A percentile compares a stretch with the other conserved stretches of the same genome.
These are phyloP conservation scores for Halesus radiatus DNA, from an alignment of 1,140 invertebrate species.

Conservation along the genomic window DNA sequence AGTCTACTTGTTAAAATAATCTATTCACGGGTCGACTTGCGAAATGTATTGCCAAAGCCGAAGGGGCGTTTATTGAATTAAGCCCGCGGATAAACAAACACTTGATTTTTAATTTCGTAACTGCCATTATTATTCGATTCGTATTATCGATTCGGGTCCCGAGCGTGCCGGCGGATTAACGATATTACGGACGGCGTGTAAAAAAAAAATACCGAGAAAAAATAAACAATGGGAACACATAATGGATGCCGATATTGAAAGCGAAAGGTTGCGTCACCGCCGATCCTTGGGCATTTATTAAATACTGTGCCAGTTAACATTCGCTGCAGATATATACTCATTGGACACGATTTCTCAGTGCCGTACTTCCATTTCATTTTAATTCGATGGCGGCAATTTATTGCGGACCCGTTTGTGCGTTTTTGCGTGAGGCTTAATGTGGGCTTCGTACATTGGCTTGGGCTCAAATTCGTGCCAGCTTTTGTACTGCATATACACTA, in stretches of 20 bases:
- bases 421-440: no score
- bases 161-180: constrained; percentile 28
- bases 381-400: neutral
- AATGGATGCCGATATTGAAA: constrained; percentile 56
- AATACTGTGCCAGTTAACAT: constrained; percentile 50
- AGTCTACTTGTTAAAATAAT: constrained; percentile 22
- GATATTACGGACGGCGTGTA: constrained; percentile 19
- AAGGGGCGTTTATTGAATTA: constrained; percentile 50
- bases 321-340: constrained; percentile 34
- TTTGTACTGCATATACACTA: no score
- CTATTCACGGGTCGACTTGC: constrained; percentile 30
- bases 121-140: constrained; percentile 17
- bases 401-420: no score
- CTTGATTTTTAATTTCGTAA: constrained; percentile 49
- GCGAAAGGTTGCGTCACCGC: constrained; percentile 53
- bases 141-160: constrained; percentile 29
- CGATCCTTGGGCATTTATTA: constrained; percentile 50
- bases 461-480: no score
- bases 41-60: constrained; percentile 34
- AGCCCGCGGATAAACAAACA: constrained; percentile 47
- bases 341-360: constrained; percentile 50
- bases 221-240: constrained; percentile 54
- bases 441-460: no score
- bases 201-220: constrained; percentile 40
- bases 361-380: constrained; percentile 11